phyloP scores from a whole-genome alignment of 1,140 invertebrate genomes.

The Drosophila kanapiae region DNA sequence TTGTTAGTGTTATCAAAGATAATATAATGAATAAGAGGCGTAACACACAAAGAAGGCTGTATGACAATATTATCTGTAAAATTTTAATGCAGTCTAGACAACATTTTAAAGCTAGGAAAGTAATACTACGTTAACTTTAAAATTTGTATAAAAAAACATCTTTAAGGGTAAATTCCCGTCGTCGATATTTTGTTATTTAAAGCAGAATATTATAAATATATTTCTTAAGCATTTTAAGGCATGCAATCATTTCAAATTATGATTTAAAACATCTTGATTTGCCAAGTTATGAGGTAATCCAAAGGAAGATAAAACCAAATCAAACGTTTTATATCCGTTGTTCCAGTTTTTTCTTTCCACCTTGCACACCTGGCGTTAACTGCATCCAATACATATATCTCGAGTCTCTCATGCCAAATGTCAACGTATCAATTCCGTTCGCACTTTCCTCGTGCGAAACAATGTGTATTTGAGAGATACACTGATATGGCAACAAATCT shows the following conservation, averaged over 20 bases:
- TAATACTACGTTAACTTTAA: background rate
- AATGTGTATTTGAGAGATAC: slow-evolving; percentile 31
- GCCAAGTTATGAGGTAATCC: background rate
- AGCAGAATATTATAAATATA: background rate
- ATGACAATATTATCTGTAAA: too few relatives aligned
- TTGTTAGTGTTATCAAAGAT: background rate
- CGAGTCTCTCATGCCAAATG: slow-evolving; percentile 31
- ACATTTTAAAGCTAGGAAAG: background rate
- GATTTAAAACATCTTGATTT: background rate
- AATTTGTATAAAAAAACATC: background rate
- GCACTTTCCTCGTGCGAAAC: slow-evolving; percentile 16
- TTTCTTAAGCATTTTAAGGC: background rate
- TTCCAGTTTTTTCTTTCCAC: background rate
- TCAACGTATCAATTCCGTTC: slow-evolving; percentile 46
- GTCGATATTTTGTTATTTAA: background rate
- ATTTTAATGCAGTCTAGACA: background rate
- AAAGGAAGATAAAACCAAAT: background rate
- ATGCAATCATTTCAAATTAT: background rate
- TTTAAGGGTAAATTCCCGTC: background rate
- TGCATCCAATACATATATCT: background rate
- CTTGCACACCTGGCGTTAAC: slow-evolving; percentile 4
- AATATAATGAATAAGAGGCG: too few relatives aligned
- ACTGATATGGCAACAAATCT: slow-evolving; percentile 34
- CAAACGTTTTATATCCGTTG: background rate
- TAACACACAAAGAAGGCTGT: too few relatives aligned